A percentile compares a stretch with the other conserved stretches of the same genome.
Conservation (phyloP, 2,113 vertebrate species). For the Potamarius usumacintae region DNA sequence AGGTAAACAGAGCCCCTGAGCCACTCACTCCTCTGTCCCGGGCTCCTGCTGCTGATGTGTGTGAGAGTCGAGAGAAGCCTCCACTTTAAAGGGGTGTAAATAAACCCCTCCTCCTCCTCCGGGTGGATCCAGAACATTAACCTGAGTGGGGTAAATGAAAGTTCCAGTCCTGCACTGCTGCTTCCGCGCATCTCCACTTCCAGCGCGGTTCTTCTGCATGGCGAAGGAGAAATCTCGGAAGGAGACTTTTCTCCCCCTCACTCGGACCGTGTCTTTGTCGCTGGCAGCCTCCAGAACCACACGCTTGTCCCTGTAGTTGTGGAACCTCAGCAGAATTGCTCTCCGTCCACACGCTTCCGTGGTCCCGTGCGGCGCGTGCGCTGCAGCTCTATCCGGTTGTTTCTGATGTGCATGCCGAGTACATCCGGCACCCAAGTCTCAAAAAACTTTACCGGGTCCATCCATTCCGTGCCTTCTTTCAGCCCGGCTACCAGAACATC, state of each 20-base stretch:
- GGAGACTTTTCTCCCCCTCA: neutral
- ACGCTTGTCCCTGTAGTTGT: neutral
- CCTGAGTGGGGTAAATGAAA: neutral
- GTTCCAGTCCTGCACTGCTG: neutral
- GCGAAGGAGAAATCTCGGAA: neutral
- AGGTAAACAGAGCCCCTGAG: neutral
- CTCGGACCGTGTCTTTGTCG: neutral
- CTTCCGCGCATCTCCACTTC: neutral
- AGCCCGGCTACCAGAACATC: neutral
- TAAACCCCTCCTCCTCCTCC: neutral
- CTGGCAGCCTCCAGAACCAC: neutral
- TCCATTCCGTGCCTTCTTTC: neutral
- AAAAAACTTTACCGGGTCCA: neutral
- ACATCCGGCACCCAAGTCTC: constrained; percentile 8
- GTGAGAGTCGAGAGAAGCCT: neutral
- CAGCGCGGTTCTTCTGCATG: neutral
- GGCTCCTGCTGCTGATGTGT: neutral
- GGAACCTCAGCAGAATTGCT: constrained; percentile 1
- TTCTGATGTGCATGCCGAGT: neutral
- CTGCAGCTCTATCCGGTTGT: constrained; percentile 4
- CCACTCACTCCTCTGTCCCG: constrained; percentile 2
- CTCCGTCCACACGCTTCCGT: neutral
- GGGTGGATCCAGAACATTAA: neutral
- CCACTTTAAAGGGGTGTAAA: neutral
- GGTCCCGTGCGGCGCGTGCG: neutral